Evolutionary conservation across 53 echinoderm and acorn worm genomes (phyloP).

Genomic region (Arbacia lixula): DNA sequence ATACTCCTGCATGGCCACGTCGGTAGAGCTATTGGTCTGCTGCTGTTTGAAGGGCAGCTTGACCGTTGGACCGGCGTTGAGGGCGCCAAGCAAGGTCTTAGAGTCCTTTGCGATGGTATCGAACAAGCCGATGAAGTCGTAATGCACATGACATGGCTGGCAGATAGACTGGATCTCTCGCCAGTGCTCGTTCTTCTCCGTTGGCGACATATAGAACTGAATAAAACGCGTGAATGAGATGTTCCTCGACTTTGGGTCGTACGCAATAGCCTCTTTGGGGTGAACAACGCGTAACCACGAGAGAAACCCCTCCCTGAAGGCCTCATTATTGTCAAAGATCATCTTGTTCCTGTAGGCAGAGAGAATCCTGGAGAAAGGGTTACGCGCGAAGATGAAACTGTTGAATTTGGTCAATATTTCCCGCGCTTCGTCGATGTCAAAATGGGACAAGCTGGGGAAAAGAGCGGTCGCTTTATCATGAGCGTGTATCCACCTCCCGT

Average conservation of each 20-base stretch:
- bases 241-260: neutral
- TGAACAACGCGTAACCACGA: neutral
- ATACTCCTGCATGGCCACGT: conserved; percentile 21
- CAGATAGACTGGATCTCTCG: conserved; percentile 36
- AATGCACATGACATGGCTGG: conserved; percentile 53
- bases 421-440: conserved; percentile 56
- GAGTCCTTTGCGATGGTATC: conserved; percentile 55
- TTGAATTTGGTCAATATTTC: conserved; percentile 31
- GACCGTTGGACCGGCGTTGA: neutral
- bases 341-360: conserved; percentile 71
- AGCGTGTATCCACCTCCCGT: neutral
- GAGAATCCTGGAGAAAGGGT: conserved; percentile 63
- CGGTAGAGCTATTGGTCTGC: conserved; percentile 63
- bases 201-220: conserved; percentile 5
- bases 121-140: conserved; percentile 65
- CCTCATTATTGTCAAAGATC: conserved; percentile 25
- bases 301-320: conserved; percentile 10
- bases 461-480: conserved; percentile 16
- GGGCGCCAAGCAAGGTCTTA: conserved; percentile 35
- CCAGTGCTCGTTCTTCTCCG: conserved; percentile 57
- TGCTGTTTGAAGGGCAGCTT: conserved; percentile 42
- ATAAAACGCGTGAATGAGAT: conserved; percentile 62
- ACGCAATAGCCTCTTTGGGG: neutral
- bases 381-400: conserved; percentile 67
- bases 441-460: conserved; percentile 23